Conservation (phyloP, 2,797 vertebrate species). For the Lophotriccus pileatus region DNA sequence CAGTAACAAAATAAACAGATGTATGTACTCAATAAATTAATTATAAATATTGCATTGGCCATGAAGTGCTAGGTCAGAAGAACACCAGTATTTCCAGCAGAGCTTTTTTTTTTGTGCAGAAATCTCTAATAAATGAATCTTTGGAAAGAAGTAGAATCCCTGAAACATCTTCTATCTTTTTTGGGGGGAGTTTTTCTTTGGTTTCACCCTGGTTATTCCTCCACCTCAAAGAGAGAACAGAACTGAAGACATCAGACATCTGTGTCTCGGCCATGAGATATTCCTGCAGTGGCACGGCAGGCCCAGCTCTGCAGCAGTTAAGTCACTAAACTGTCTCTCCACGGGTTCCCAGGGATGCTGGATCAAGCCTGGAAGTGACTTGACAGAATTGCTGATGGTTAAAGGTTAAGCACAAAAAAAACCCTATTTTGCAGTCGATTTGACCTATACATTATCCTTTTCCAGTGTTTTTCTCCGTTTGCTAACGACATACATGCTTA, state of each 20-base stretch:
- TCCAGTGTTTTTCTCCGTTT: background rate
- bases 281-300: background rate
- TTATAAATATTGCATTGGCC: slow-evolving; percentile 76
- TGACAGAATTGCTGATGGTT: background rate
- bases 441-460: slow-evolving; percentile 33
- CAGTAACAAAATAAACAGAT: slow-evolving; percentile 76
- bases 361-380: background rate
- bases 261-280: background rate
- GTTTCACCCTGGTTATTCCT: background rate
- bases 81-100: slow-evolving; percentile 30
- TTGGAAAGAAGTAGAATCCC: background rate
- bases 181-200: background rate
- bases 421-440: background rate
- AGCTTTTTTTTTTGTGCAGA: background rate
- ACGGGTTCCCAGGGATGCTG: background rate
- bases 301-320: background rate
- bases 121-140: slow-evolving; percentile 12
- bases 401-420: background rate
- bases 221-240: background rate
- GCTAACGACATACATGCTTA: background rate
- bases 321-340: background rate
- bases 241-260: background rate
- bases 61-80: slow-evolving; percentile 75
- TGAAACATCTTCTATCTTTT: background rate
- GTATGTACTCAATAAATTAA: slow-evolving; percentile 79